These are phyloP conservation scores for Metellina segmentata DNA, from an alignment of 2,888 invertebrate genomes.

Conservation along the genomic window DNA sequence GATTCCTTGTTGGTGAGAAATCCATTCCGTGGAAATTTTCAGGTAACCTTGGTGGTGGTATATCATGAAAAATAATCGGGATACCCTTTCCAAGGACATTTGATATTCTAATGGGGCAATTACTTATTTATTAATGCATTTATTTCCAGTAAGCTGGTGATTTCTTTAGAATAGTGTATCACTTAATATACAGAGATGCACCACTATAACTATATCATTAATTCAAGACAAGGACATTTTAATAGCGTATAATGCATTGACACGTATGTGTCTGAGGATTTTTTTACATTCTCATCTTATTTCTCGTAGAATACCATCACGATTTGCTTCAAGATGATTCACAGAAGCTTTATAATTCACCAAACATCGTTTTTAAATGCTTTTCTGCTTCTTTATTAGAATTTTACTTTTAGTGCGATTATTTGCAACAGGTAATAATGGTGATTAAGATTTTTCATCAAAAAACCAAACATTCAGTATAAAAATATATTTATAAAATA, in stretches of 20 bases:
- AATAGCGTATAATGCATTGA: not conserved
- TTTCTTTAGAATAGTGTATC: not conserved
- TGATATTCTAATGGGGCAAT: slow-evolving; percentile 1
- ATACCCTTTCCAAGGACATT: slow-evolving; percentile 25
- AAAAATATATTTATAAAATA: too few species aligned
- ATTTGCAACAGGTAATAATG: too few species aligned
- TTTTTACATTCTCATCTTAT: too few species aligned
- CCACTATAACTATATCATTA: not conserved
- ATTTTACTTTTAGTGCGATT: too few species aligned
- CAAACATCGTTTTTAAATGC: too few species aligned
- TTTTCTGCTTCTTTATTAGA: too few species aligned
- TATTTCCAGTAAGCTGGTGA: not conserved
- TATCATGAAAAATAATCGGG: not conserved
- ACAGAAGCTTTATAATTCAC: too few species aligned
- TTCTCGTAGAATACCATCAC: too few species aligned
- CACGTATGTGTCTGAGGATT: too few species aligned
- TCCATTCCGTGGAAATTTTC: not conserved
- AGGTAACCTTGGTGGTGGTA: slow-evolving; percentile 21
- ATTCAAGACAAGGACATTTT: not conserved
- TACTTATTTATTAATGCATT: slow-evolving; percentile 44
- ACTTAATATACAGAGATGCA: not conserved
- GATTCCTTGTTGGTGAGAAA: not conserved
- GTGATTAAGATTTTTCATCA: too few species aligned
- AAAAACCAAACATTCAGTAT: too few species aligned
- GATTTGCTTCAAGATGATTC: too few species aligned